Evolutionary conservation across 2,888 invertebrate genomes (phyloP), one percentile per base, ranked within the genome.

Genomic region (Macrophya annulata): DNA sequence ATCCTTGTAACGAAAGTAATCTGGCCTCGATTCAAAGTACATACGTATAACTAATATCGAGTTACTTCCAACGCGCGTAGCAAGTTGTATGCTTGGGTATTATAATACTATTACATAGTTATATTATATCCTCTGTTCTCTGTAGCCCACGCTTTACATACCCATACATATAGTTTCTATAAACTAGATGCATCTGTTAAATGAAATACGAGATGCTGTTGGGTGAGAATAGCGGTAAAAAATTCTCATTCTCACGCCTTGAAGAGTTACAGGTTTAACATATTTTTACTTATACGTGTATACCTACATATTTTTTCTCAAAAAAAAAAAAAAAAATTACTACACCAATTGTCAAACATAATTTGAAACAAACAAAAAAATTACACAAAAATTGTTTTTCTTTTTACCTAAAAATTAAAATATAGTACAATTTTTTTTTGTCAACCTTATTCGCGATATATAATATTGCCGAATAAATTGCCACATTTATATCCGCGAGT

Each of bases 1-100:
- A 31, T 59, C 59, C 40, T 79, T 59, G 37, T 59, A 62, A 59
- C 55, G 59, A 62, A 55, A 59, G 79, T 37, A 79, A 79, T 79
- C 81, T 81, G 81, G 62, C 81, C 81, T 81, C 59, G 81, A 81
- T 81, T 81, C 81, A 10, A 43, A 43, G 12, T 15, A 68, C 15
- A 68, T 31, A 62, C 21, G 4, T 25, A 62, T 62, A 62, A 37
- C 31, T 31, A 68, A 45, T 81, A 62, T 81, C 81, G 62, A 81
- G 81, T 62, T 81, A 81, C 81, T 77, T 15, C 17, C 15, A 37
- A 17, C 48, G 25, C 51, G 51, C 17, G 37, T 55, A 77, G 51
- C 74, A 43, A 74, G 74, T 71, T 40, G 37, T 71, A 37, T 43
- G 68, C 37, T 68, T 68, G 37, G 68, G 68, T 68, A 17, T 31